These are phyloP conservation scores for Misgurnus mizolepis DNA, from an alignment of 2,113 vertebrate genomes.

Conservation along the genomic window DNA sequence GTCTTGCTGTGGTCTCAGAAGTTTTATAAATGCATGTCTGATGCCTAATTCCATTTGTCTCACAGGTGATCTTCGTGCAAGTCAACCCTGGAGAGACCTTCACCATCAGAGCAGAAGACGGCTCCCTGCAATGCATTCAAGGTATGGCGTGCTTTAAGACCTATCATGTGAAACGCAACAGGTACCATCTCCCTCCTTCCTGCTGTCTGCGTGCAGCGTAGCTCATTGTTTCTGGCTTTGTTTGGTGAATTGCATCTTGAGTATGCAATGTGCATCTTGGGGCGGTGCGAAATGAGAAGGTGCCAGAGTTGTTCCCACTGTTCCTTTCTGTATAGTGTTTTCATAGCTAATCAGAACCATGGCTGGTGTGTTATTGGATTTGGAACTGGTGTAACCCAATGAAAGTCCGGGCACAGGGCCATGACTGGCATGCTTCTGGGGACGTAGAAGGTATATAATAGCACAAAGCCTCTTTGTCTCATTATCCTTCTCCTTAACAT, in stretches of 20 bases:
- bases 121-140: slow-evolving; percentile 88
- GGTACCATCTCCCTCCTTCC: background rate
- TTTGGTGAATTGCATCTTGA: background rate
- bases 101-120: slow-evolving; percentile 87
- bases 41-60: slow-evolving; percentile 50
- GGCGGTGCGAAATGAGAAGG: background rate
- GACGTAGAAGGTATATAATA: slow-evolving; percentile 11
- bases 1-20: background rate
- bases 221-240: background rate
- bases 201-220: background rate
- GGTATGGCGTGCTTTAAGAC: slow-evolving; percentile 69
- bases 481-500: slow-evolving; percentile 9
- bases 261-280: background rate
- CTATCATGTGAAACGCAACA: background rate
- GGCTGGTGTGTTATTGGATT: slow-evolving; percentile 19
- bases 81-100: slow-evolving; percentile 91
- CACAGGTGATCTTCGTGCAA: slow-evolving; percentile 87
- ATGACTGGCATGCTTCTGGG: slow-evolving; percentile 24
- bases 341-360: slow-evolving; percentile 21
- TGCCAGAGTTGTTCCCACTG: background rate
- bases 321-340: slow-evolving; percentile 16
- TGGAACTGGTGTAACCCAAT: slow-evolving; percentile 18
- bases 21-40: background rate
- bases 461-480: slow-evolving; percentile 33
- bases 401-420: slow-evolving; percentile 9